Conservation (phyloP, 2,113 vertebrate species). For the Dolichotis patagonum region DNA sequence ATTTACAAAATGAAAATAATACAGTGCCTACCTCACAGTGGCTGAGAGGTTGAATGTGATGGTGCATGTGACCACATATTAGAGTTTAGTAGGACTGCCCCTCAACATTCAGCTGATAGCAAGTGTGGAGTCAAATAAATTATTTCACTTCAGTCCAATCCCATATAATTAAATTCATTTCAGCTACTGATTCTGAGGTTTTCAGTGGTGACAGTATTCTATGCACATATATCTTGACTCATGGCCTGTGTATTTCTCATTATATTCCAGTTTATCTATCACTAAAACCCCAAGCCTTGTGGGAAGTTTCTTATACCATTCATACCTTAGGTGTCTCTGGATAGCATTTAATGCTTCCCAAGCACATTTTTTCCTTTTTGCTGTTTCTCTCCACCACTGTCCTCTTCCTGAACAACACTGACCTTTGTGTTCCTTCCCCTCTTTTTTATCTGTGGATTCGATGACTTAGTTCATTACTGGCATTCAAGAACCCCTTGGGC, state of each 20-base stretch:
- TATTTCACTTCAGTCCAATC: conserved; percentile 1
- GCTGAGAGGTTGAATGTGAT: not conserved
- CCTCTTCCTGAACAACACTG: not conserved
- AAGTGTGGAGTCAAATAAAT: not conserved
- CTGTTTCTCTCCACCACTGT: not conserved
- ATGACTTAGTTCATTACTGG: not conserved
- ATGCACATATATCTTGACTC: not conserved
- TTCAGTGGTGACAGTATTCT: not conserved
- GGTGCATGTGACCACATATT: not conserved
- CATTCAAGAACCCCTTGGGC: not conserved
- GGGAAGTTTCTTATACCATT: not conserved
- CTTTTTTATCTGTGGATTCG: not conserved
- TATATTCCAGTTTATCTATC: not conserved
- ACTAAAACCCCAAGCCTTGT: not conserved
- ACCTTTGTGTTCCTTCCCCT: not conserved
- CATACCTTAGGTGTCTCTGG: not conserved
- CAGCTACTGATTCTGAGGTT: not conserved
- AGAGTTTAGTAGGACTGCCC: not conserved
- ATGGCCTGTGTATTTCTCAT: not conserved
- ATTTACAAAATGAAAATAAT: not conserved
- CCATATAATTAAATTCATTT: not conserved
- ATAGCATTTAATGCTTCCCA: not conserved
- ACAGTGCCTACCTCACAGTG: not conserved
- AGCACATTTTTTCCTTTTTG: not conserved
- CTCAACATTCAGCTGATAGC: not conserved